Base-by-base conservation (phyloP, 2,113 vertebrate genomes). In the Elanus axillaris region DNA sequence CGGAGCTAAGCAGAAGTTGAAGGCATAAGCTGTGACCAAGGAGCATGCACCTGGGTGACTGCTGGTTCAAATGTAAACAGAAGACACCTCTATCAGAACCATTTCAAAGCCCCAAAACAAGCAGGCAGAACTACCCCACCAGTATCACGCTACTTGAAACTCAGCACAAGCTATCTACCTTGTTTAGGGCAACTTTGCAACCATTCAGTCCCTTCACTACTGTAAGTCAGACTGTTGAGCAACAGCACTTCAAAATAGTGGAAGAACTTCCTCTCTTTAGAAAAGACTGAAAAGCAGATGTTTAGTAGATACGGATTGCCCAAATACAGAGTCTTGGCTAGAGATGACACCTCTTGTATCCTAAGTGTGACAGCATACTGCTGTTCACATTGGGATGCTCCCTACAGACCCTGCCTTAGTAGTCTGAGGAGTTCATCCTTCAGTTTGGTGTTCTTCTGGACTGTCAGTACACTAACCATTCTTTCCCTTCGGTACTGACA, bases 331-430 rank as follows among this genome's bases (percentile, higher is more conserved):
- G 21, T 27, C 73, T 72, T 72, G 23, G 14, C 17, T 56, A 56
- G 10, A 75, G 43, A 78, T 43, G 8, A 8, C 5, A 4, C 18
- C 15, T 71, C 21, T 63, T 38, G 11, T 50, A 71, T 42, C 52
- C 0, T 9, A 66, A 38, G 7, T 8, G 8, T 0, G 1, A 77
- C 6, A 9, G 16, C 66, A 14, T 11, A 34, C 21, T 16, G 31
- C 29, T 86, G 31, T 20, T 73, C 38, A 52, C 34, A 58, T 15
- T 1, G 7, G 38, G 71, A 82, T 78, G 20, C 29, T 79, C 34
- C 15, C 26, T 73, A 48, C 5, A 75, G 47, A 55, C 8, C 4
- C n/a, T 27, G 22, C 43, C 66, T 27, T 59, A 14, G 21, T 26
- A 64, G 10, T 10, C 22, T 43, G n/a, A 90, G 58, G 9, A 88